Evolutionary conservation across 2,113 vertebrate genomes (phyloP).

Genomic region (Columba janthina): DNA sequence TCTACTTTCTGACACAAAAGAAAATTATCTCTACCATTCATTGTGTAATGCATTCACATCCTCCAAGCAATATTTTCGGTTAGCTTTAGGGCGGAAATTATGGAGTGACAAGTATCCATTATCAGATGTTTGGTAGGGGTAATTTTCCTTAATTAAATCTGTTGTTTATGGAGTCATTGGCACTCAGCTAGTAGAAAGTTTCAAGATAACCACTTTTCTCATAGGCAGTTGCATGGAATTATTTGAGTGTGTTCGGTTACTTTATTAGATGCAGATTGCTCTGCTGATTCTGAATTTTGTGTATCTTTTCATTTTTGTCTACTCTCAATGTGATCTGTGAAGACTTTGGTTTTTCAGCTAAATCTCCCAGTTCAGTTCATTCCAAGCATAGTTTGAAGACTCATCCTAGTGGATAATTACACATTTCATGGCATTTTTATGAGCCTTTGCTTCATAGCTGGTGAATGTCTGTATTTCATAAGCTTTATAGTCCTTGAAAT

Average conservation of each 20-base stretch:
- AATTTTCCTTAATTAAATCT: slow-evolving; percentile 71
- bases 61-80: slow-evolving; percentile 14
- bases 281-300: slow-evolving; percentile 53
- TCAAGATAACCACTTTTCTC: slow-evolving; percentile 31
- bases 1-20: neutral
- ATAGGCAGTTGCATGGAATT: slow-evolving; percentile 4
- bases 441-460: slow-evolving; percentile 74
- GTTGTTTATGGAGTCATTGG: slow-evolving; percentile 57
- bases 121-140: slow-evolving; percentile 24
- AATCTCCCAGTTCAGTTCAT: slow-evolving; percentile 56
- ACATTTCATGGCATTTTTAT: slow-evolving; percentile 75
- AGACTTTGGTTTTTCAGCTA: slow-evolving; percentile 53
- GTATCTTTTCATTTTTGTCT: slow-evolving; percentile 45
- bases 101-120: slow-evolving; percentile 36
- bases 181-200: slow-evolving; percentile 38
- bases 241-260: slow-evolving; percentile 21
- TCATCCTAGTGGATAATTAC: slow-evolving; percentile 75
- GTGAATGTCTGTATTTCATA: slow-evolving; percentile 73
- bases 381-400: slow-evolving; percentile 60
- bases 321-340: slow-evolving; percentile 54
- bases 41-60: neutral
- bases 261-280: slow-evolving; percentile 60
- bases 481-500: slow-evolving; percentile 79
- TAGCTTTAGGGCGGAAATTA: slow-evolving; percentile 42
- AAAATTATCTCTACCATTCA: neutral